These are phyloP conservation scores for Pongo abelii DNA, from an alignment of 2,113 vertebrate species.

Conservation along the genomic window DNA sequence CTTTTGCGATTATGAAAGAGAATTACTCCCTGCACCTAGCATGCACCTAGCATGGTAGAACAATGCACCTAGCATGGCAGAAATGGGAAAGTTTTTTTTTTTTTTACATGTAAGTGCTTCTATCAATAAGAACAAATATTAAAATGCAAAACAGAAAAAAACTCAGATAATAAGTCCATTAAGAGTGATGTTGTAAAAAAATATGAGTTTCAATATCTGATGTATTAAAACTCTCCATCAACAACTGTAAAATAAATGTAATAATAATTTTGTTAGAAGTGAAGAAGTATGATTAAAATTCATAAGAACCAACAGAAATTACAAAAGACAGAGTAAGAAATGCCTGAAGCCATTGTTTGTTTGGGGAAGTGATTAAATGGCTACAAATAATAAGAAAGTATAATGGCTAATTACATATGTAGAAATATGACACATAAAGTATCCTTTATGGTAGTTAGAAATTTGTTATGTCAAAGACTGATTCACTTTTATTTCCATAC, in stretches of 20 bases:
- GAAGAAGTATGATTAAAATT: neutral
- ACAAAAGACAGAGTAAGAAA: neutral
- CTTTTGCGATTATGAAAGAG: constrained; percentile 50
- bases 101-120: constrained; percentile 34
- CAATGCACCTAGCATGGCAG: neutral
- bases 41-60: neutral
- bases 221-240: neutral
- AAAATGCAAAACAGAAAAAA: constrained; percentile 25
- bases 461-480: neutral
- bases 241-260: constrained; percentile 27
- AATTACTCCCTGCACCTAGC: neutral
- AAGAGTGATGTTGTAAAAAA: constrained; percentile 30
- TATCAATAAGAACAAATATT: constrained; percentile 55
- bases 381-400: neutral
- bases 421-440: neutral
- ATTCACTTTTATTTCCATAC: neutral
- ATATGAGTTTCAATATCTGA: constrained; percentile 27
- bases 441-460: neutral
- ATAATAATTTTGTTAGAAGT: constrained; percentile 17
- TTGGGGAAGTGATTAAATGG: neutral
- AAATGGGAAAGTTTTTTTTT: constrained; percentile 16
- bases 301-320: constrained; percentile 11
- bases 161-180: constrained; percentile 46
- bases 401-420: neutral
- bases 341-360: neutral